A percentile compares a stretch with the other conserved stretches of the same genome.
Conservation (phyloP, 1,140 invertebrate species). For the Pseudomyrmex cubaensis region DNA sequence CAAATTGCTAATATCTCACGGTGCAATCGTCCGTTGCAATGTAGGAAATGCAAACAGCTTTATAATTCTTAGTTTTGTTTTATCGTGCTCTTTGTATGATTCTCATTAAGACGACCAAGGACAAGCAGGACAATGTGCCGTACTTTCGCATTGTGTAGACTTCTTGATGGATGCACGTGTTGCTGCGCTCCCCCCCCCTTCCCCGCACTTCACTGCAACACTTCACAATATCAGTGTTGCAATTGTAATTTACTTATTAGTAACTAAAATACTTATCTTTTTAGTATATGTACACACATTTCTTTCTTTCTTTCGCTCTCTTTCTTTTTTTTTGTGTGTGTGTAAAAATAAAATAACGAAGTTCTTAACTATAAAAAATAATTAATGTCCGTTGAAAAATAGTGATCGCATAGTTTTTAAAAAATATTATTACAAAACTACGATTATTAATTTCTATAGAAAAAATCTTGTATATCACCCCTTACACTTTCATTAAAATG, state of each 20-base stretch:
- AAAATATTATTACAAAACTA: too few relatives aligned
- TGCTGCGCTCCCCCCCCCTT: too few relatives aligned
- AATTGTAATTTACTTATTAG: not conserved
- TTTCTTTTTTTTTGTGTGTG: not conserved
- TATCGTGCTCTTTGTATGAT: not conserved
- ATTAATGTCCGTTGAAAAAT: not conserved
- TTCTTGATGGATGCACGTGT: not conserved
- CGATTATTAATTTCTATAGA: too few relatives aligned
- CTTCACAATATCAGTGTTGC: conserved; percentile 14
- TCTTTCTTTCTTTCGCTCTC: too few relatives aligned
- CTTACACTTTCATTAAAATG: too few relatives aligned
- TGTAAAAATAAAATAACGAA: not conserved
- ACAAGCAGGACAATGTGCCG: not conserved
- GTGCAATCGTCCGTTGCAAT: not conserved
- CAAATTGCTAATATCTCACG: not conserved
- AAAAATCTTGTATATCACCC: too few relatives aligned
- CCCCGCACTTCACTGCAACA: too few relatives aligned
- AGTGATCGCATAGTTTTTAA: too few relatives aligned
- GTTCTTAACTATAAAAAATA: not conserved
- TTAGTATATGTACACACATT: too few relatives aligned
- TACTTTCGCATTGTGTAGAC: not conserved
- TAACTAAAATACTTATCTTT: too few relatives aligned
- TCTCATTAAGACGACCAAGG: conserved; percentile 19
- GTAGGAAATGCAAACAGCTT: conserved; percentile 29
- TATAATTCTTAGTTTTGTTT: not conserved